These are phyloP conservation scores for Muscicapa adusta DNA, from an alignment of 2,113 vertebrate species.

Conservation along the genomic window DNA sequence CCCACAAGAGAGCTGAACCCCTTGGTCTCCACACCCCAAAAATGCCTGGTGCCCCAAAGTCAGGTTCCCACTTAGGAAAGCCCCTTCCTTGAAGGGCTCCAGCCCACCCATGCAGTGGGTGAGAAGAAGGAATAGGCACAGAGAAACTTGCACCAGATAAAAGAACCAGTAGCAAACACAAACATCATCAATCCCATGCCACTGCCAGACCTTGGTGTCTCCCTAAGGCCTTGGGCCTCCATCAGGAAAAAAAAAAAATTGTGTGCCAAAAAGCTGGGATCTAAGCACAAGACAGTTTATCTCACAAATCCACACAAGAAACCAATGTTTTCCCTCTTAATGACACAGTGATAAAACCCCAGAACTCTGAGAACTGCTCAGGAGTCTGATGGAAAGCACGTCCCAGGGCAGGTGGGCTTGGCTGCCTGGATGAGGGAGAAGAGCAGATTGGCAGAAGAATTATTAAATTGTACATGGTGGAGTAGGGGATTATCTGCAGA, in stretches of 20 bases:
- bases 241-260: not conserved
- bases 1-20: not conserved
- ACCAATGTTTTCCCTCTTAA: not conserved
- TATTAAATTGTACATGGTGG: conserved; percentile 8
- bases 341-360: not conserved
- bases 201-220: not conserved
- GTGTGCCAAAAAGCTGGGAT: not conserved
- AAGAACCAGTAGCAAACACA: not conserved
- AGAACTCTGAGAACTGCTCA: not conserved
- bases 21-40: not conserved
- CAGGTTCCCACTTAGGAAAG: not conserved
- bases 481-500: conserved; percentile 47
- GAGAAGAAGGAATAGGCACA: not conserved
- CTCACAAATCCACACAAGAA: not conserved
- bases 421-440: not conserved
- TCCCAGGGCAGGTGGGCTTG: not conserved
- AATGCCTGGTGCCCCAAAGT: not conserved
- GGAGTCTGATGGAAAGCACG: fast-evolving
- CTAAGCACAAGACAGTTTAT: not conserved
- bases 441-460: not conserved
- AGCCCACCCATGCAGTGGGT: not conserved
- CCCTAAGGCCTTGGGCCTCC: not conserved
- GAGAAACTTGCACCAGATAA: not conserved
- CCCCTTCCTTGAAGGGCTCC: not conserved
- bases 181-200: not conserved